Conservation (phyloP, 92 coral and sea anemone genomes). For the Zoanthus gigantus region DNA sequence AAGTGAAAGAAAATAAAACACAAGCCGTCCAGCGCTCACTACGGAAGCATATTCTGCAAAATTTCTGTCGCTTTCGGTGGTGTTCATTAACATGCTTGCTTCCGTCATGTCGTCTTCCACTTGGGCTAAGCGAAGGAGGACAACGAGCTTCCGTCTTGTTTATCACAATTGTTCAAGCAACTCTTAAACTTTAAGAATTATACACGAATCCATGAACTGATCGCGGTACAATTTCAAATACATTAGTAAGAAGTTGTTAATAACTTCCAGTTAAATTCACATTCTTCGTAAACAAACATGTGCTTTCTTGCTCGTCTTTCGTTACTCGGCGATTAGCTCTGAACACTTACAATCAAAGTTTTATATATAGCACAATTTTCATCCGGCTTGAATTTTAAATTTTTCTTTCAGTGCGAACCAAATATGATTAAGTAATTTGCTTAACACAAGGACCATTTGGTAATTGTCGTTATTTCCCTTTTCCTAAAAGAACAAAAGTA, state of each 20-base stretch:
- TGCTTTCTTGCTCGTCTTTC: neutral
- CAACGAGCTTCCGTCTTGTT: neutral
- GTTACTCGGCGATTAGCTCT: neutral
- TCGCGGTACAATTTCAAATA: neutral
- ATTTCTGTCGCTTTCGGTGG: conserved; percentile 1
- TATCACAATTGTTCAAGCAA: neutral
- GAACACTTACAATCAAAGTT: conserved; percentile 2
- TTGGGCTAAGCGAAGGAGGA: neutral
- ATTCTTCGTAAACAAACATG: neutral
- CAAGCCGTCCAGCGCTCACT: conserved; percentile 15
- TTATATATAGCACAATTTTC: neutral
- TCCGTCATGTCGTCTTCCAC: neutral
- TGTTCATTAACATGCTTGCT: neutral
- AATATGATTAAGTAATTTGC: conserved; percentile 5
- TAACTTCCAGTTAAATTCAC: neutral
- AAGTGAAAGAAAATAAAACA: conserved; percentile 48
- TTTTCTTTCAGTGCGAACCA: neutral
- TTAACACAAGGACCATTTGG: conserved; percentile 18
- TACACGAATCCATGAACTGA: neutral
- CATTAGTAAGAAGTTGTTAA: neutral
- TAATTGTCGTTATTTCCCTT: conserved; percentile 13
- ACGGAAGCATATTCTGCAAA: neutral
- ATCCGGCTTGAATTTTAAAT: conserved; percentile 21
- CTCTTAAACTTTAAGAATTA: neutral
- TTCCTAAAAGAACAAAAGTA: conserved; percentile 5